phyloP scores from a whole-genome alignment of 2,113 vertebrate genomes.

The Chroicocephalus ridibundus region DNA sequence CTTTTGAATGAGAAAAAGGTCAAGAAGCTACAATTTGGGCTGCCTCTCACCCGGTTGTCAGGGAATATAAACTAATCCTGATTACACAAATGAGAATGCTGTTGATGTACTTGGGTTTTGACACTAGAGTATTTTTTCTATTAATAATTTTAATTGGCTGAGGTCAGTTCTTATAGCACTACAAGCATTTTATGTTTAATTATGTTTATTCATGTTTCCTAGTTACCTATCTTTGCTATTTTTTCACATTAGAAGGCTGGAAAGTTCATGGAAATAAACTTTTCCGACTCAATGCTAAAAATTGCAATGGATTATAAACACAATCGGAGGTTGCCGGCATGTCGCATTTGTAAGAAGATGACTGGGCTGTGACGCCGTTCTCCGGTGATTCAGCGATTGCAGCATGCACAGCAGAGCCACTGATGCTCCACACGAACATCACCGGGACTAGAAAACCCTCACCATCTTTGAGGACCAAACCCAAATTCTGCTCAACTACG shows the following conservation, averaged over 20 bases:
- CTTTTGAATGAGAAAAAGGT: conserved; percentile 49
- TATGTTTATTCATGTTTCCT: conserved; percentile 68
- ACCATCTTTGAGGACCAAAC: background rate
- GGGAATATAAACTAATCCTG: conserved; percentile 69
- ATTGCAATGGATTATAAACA: conserved; percentile 23
- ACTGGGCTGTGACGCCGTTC: background rate
- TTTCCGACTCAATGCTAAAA: conserved; percentile 33
- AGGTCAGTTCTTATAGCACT: conserved; percentile 63
- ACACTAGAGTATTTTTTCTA: conserved; percentile 64
- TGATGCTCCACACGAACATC: background rate
- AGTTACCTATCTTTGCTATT: conserved; percentile 57
- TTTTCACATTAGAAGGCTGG: conserved; percentile 16
- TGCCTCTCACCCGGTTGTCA: conserved; percentile 52
- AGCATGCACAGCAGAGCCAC: background rate
- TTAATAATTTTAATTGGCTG: conserved; percentile 80
- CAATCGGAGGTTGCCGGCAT: background rate
- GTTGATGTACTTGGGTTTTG: conserved; percentile 43
- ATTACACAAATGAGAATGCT: conserved; percentile 60
- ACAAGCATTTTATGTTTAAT: conserved; percentile 68
- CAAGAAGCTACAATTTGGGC: conserved; percentile 47
- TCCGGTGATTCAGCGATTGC: background rate
- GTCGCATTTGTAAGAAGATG: background rate
- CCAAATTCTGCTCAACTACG: background rate
- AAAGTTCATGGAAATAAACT: conserved; percentile 37
- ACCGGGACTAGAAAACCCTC: background rate